phyloP scores from a whole-genome alignment of 2,797 vertebrate species.

The Chiroxiphia lanceolata region DNA sequence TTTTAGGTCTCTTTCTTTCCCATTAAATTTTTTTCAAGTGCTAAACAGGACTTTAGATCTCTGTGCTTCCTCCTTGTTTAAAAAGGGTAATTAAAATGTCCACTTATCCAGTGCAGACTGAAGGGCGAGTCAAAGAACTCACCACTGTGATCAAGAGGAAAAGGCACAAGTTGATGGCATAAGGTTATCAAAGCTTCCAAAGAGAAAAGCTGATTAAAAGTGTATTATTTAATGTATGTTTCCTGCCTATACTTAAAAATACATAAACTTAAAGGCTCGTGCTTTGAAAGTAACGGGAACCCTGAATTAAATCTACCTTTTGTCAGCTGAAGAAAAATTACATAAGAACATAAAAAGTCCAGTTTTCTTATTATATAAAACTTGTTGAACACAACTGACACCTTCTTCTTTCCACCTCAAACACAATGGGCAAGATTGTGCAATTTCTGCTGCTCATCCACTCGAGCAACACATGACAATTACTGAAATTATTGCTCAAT shows the following conservation, averaged over 20 bases:
- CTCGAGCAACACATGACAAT: neutral
- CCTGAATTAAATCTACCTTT: neutral
- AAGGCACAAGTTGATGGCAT: neutral
- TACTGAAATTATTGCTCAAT: constrained; percentile 1
- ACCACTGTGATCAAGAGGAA: constrained; percentile 2
- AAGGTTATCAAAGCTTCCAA: neutral
- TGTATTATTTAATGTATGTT: neutral
- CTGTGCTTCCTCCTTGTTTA: neutral
- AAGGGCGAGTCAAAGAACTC: constrained; percentile 61
- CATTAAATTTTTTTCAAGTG: constrained; percentile 9
- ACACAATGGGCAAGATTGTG: neutral
- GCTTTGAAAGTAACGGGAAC: neutral
- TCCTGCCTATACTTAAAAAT: neutral
- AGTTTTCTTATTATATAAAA: neutral
- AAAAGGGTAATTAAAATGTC: constrained; percentile 63
- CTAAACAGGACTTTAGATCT: constrained; percentile 60
- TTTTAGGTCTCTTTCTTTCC: neutral
- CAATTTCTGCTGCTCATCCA: neutral
- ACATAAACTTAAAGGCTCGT: neutral
- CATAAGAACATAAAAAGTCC: neutral
- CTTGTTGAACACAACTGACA: neutral
- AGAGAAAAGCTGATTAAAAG: neutral
- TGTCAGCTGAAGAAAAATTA: neutral
- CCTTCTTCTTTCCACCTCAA: neutral
- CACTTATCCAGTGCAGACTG: constrained; percentile 42